Evolutionary conservation across 2,113 vertebrate genomes (phyloP).

Genomic region (Hymenochirus boettgeri): DNA sequence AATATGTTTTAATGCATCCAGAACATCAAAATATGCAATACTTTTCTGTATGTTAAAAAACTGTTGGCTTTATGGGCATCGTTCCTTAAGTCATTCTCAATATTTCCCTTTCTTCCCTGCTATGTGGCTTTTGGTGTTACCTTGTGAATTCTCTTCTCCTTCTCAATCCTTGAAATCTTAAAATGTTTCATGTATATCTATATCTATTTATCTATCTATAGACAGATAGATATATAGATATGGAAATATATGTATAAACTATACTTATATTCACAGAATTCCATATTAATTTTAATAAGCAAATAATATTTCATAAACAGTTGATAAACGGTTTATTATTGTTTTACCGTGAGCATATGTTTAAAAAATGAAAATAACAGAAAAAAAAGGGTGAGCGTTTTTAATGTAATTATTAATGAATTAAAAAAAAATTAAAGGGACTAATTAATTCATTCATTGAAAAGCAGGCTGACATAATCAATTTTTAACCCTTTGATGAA

Average conservation of each 20-base stretch:
- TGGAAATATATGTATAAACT: neutral
- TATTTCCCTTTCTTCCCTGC: neutral
- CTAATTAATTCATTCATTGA: slow-evolving; percentile 20
- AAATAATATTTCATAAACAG: slow-evolving; percentile 33
- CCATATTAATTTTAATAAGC: slow-evolving; percentile 29
- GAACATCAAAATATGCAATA: too few relatives aligned
- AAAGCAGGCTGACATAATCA: slow-evolving; percentile 14
- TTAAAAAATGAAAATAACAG: slow-evolving; percentile 19
- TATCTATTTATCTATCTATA: too few relatives aligned
- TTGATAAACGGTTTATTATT: slow-evolving; percentile 23
- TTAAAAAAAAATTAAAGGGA: slow-evolving; percentile 20
- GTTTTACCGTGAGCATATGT: slow-evolving; percentile 6
- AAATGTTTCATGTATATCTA: too few relatives aligned
- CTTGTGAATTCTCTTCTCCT: slow-evolving; percentile 34
- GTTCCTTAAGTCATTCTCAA: neutral
- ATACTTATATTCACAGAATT: slow-evolving; percentile 17
- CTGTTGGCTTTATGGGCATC: slow-evolving; percentile 1
- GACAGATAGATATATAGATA: too few relatives aligned
- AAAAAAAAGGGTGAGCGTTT: slow-evolving; percentile 16
- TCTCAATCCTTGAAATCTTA: slow-evolving; percentile 27
- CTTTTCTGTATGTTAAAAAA: too few relatives aligned
- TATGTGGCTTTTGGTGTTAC: neutral
- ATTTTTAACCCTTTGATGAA: slow-evolving; percentile 38
- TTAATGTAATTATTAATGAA: too few relatives aligned
- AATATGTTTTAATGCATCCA: too few relatives aligned